Evolutionary conservation across 2,888 invertebrate species (phyloP), one percentile per base, ranked within the genome.

Genomic region (Eristalinus sepulchralis): DNA sequence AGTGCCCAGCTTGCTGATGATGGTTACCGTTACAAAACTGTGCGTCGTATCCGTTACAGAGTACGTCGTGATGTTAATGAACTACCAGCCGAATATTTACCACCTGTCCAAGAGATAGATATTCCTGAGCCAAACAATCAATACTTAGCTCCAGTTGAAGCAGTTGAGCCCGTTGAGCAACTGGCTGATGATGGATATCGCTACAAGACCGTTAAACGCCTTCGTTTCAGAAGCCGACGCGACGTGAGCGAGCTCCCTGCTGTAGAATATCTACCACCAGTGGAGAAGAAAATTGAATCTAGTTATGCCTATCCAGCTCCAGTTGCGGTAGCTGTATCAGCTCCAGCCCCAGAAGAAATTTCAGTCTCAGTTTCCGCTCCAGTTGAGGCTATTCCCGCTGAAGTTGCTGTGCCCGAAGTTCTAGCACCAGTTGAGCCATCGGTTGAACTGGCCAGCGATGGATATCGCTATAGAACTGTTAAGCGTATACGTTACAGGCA

Each of bases 281-380:
- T 17, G 27, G 47, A 89, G 10, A 59, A 59, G 76, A 83, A 63
- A 22, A 90, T 91, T 5, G 91, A 91, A 71, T 75, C 68, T 31
- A 70, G 75, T 17, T 81, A 78, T 27, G 53, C 73, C 2, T 73
- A 80, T 8, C 67, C 66, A 10, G 66, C 33, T 9, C 59, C 81
- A 68, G 27, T 20, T 33, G 60, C 24, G 0, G 27, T 34, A 1
- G 27, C 39, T 24, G 5, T 75, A 6, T 59, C 73, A 68, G 33
- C 55, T 33, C 22, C 67, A 1, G 75, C 63, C 1, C 55, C 66
- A 8, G 27, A 75, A 55, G 73, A 57, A 33, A 33, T 64, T 47
- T n/a, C 59, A 20, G 5, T 75, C 11, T 60, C 73, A 47, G 39
- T 55, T 22, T n/a, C 67, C 0, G 75, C 75, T 2, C 63, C 73